Percentiles rank a stretch among this genome's conserved stretches.
Evolutionary conservation across 2,113 vertebrate species (phyloP).

Genomic region (Anarrhichthys ocellatus): DNA sequence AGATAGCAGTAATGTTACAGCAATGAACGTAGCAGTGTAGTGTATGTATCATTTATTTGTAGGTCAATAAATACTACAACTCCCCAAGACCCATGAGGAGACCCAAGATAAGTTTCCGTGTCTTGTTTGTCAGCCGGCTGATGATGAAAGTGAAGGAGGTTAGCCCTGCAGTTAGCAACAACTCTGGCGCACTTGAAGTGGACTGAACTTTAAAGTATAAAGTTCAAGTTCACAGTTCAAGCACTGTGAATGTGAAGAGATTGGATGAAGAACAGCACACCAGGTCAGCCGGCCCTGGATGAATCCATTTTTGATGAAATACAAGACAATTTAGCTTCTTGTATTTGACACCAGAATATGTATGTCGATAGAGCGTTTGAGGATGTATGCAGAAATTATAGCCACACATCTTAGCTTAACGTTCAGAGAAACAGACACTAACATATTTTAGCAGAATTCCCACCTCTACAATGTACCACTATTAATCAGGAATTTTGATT

Average conservation of each 20-base stretch:
- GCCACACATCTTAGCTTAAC: background rate
- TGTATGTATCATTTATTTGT: background rate
- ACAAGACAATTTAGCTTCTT: background rate
- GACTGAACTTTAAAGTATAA: too few relatives aligned
- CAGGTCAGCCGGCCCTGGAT: background rate
- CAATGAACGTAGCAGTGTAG: background rate
- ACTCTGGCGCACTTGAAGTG: background rate
- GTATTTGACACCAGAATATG: background rate
- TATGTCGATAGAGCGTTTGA: background rate
- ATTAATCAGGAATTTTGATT: slow-evolving; percentile 2
- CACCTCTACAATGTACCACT: background rate
- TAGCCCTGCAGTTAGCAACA: background rate
- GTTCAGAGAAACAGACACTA: background rate
- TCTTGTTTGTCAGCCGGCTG: too few relatives aligned
- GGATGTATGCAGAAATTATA: background rate
- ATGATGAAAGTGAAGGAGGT: background rate
- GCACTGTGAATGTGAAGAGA: background rate
- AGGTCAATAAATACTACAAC: background rate
- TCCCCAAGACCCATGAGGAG: background rate
- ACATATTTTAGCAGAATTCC: background rate
- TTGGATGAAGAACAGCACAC: background rate
- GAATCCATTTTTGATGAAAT: background rate
- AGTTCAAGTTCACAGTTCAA: background rate
- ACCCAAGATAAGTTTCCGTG: background rate
- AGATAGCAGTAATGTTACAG: background rate